Base-by-base conservation (phyloP, 1,140 invertebrate genomes). In the Drosophila parvula region DNA sequence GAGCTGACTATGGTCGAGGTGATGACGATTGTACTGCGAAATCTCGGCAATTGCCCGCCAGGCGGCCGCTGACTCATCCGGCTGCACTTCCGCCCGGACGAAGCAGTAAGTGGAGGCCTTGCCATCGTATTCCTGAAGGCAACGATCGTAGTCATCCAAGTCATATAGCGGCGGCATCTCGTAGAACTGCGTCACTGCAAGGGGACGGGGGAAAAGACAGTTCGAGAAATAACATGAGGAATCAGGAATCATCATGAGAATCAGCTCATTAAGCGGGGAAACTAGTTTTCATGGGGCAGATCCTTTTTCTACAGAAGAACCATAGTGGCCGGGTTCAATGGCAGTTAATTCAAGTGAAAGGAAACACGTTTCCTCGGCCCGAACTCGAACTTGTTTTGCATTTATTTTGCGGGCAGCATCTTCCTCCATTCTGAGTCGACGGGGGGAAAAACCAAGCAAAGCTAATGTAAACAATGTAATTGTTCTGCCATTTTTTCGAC, bases 1-100 rank as follows among this genome's bases (percentile, higher is more conserved):
- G 56, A 94, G 84, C 67, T 93, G 92, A 51, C 92, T 92, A 81
- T 94, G 93, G 57, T 94, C 92, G 36, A 92, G 94, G 68, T 94
- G 93, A 78, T 94, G 93, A 8, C 92, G 79, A 62, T 86, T 90
- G 70, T 93, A 75, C 27, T 82, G 92, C 44, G 93, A 93, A 58
- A 93, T 94, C 70, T 92, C 81, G 12, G 53, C 62, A 79, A 94
- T 93, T 56, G 92, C 91, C 5, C 79, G 57, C 93, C 93, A 93
- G 7, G 93, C 90, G 7, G 90, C 63, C 61, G 57, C 90, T 69
- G 57, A 79, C 47, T 8, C 59, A 71, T 70, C 61, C 63, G 71
- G 91, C 64, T 69, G 82, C 64, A 94, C 86, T 12, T 93, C 86
- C 14, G 92, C 90, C 38, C 93, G 93, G 0, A 93, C 91, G 58